Evolutionary conservation across 2,113 vertebrate genomes (phyloP), one percentile per base, ranked within the genome.

Genomic region (Ciconia boyciana): DNA sequence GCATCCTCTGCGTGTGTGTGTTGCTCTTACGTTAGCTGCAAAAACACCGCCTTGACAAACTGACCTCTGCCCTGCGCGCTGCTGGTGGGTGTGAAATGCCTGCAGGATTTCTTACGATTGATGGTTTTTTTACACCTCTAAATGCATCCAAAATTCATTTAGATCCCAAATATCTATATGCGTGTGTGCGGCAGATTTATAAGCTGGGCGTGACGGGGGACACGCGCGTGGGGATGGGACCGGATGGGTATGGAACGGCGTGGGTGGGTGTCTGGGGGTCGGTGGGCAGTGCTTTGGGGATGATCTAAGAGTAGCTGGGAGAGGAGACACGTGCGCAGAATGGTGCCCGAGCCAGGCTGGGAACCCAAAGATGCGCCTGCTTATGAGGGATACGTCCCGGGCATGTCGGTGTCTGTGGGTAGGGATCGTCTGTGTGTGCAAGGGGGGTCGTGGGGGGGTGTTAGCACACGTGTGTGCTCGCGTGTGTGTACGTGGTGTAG

Each of bases 321-420:
- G 46, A 78, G 69, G 58, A 64, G 48, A 24, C 3, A 2, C 11
- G 0, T 0, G 15, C 2, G 0, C 34, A 16, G n/a, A 25, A n/a
- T 0, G 14, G 44, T 9, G 39, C 51, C 51, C 1, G 0, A 21
- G 51, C 26, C 0, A 0, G 81, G 58, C 51, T 20, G 76, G 29
- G 41, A 93, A 60, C 82, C 32, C 5, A 11, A 10, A 48, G 22
- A 15, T 8, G 5, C 0, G 0, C 34, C 62, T 25, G 72, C 34
- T 3, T 49, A 3, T 1, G 52, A 68, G 83, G 82, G 13, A n/a
- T 14, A 19, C 2, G 1, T 49, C 36, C 70, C 0, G 0, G 49
- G 66, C 2, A 2, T 0, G 1, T 7, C 0, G 1, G 61, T 58
- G 34, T 5, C 61, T 5, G 1, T 18, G 82, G 69, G 60, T 0